A percentile compares a stretch with the other conserved stretches of the same genome.
Conservation (phyloP, 2,888 invertebrate genomes). For the Agrochola circellaris region DNA sequence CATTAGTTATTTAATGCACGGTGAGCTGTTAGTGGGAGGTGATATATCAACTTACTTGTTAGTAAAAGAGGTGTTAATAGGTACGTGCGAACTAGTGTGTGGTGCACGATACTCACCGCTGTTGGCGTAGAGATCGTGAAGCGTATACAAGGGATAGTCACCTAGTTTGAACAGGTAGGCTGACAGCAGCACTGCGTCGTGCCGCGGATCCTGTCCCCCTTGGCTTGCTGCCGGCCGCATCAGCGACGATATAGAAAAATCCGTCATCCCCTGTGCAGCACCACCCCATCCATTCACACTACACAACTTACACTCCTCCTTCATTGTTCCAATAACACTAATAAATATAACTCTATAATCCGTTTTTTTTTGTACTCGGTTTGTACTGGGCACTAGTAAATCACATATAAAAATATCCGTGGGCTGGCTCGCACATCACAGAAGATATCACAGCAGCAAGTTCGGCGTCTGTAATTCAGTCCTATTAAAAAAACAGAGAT, state of each 20-base stretch:
- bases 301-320: conserved; percentile 89
- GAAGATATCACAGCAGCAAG: conserved; percentile 88
- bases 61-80: conserved; percentile 70
- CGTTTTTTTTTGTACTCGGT: conserved; percentile 91
- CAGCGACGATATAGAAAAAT: conserved; percentile 88
- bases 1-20: conserved; percentile 44
- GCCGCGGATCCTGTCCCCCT: conserved; percentile 82
- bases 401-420: conserved; percentile 90
- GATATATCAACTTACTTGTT: conserved; percentile 69
- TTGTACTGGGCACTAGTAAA: conserved; percentile 90
- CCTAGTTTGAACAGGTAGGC: conserved; percentile 91
- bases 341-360: conserved; percentile 77
- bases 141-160: conserved; percentile 89
- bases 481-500: conserved; percentile 55
- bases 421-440: conserved; percentile 88
- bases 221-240: conserved; percentile 86
- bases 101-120: conserved; percentile 88
- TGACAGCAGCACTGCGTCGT: conserved; percentile 87
- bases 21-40: conserved; percentile 64
- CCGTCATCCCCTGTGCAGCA: conserved; percentile 81
- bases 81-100: conserved; percentile 74
- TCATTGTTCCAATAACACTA: conserved; percentile 85
- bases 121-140: conserved; percentile 85
- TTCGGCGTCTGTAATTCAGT: conserved; percentile 82
- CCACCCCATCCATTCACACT: conserved; percentile 87